Conservation (phyloP, 2,113 vertebrate genomes). For the Nannobrachium achirus region DNA sequence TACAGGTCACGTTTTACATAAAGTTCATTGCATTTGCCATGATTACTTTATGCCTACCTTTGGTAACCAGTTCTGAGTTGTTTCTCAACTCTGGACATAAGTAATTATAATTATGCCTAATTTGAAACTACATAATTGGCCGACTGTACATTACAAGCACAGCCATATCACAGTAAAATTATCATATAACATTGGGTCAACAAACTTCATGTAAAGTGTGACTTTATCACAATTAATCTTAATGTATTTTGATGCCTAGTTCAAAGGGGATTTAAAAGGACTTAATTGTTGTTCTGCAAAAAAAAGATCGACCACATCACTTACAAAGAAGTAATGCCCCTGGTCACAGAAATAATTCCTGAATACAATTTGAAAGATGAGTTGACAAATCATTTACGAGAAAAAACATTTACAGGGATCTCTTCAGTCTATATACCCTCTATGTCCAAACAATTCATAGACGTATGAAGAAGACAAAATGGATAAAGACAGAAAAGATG, state of each 20-base stretch:
- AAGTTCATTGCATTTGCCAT: constrained; percentile 23
- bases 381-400: background rate
- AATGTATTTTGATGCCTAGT: constrained; percentile 3
- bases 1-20: constrained; percentile 59
- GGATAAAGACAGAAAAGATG: no score
- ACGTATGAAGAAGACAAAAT: background rate
- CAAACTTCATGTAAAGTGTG: constrained; percentile 52
- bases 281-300: background rate
- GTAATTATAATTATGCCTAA: background rate
- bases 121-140: background rate
- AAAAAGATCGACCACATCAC: background rate
- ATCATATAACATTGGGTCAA: constrained; percentile 2
- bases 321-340: background rate
- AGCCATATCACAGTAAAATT: background rate
- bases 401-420: background rate
- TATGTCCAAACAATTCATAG: constrained; percentile 5
- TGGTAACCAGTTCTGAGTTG: constrained; percentile 6
- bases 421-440: no score
- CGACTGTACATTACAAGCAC: background rate
- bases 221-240: constrained; percentile 7
- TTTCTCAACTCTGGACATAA: background rate
- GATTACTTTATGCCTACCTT: background rate
- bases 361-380: background rate
- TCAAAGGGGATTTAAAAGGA: constrained; percentile 14
- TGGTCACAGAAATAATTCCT: background rate